These are phyloP conservation scores for Siderastrea radians DNA, from an alignment of 92 coral and sea anemone genomes.

Conservation along the genomic window DNA sequence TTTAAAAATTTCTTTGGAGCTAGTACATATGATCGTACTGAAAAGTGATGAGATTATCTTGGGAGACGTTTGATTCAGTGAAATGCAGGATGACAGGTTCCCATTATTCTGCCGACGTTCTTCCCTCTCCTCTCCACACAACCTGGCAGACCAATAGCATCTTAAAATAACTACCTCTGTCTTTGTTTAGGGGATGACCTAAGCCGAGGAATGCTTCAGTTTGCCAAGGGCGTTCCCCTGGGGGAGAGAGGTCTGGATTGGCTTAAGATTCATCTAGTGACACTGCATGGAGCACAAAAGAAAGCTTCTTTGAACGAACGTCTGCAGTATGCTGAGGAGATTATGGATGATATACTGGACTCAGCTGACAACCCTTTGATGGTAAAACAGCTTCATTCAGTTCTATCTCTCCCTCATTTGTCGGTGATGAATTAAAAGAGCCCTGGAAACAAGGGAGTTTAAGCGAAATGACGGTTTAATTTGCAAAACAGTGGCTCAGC, in stretches of 20 bases:
- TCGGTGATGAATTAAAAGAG: too few relatives aligned
- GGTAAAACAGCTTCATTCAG: constrained; percentile 50
- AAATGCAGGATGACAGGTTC: too few relatives aligned
- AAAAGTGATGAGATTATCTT: too few relatives aligned
- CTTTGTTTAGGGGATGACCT: constrained; percentile 86
- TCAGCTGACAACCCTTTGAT: constrained; percentile 93
- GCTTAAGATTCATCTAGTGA: constrained; percentile 96
- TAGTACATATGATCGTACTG: too few relatives aligned
- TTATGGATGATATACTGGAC: constrained; percentile 87
- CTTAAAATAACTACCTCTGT: background rate
- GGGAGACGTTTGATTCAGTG: too few relatives aligned
- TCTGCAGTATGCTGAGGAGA: constrained; percentile 80
- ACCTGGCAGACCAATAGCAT: too few relatives aligned
- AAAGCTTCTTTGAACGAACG: constrained; percentile 92
- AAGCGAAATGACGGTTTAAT: too few relatives aligned
- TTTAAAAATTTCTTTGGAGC: too few relatives aligned
- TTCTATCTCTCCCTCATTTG: too few relatives aligned
- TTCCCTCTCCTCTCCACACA: background rate
- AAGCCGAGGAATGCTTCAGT: constrained; percentile 95
- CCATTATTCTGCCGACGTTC: too few relatives aligned
- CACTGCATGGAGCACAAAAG: constrained; percentile 93
- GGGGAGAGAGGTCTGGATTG: constrained; percentile 90
- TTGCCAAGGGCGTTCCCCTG: constrained; percentile 91
- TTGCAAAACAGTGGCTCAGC: too few relatives aligned
- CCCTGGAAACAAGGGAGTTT: too few relatives aligned